Evolutionary conservation across 2,888 invertebrate species (phyloP), one percentile per base, ranked within the genome.

Genomic region (Dione vanillae): DNA sequence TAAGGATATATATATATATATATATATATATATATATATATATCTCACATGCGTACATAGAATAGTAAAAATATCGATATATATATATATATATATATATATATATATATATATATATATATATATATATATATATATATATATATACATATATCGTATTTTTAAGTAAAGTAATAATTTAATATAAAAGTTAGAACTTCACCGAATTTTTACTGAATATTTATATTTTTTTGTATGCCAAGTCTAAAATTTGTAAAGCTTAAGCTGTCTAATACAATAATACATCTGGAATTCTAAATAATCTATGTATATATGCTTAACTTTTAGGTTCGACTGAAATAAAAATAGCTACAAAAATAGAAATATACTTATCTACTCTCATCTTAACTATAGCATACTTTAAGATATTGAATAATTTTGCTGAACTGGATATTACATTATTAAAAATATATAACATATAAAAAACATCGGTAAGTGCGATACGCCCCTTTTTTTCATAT

Each of bases 271-370:
- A 66, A 56, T 66, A 51, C 65, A 68, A 49, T 64, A 56, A 35
- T 3, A 27, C 16, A 35, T 49, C n/a, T 37, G 49, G n/a, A 43
- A 52, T 40, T 58, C 59, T 61, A 61, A 61, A 61, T 45, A 61
- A 43, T 61, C 27, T 61, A 61, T 41, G 10, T 61, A 49, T 41
- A n/a, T 61, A 49, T 67, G 66, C 37, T 37, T n/a, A 9, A 67
- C n/a, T 61, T 67, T 71, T 69, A 65, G 69, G 65, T 65, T 68
- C 62, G 37, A 62, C 37, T 54, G 59, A 68, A 71, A 65, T 59
- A 27, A 69, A 71, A 52, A 69, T 65, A 43, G 69, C 71, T 71
- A 71, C 65, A 54, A 71, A 65, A 69, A 69, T 71, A 71, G 71
- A 51, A 64, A 49, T 67, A 64, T 64, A 47, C 62, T 67, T 71